These are phyloP conservation scores for Gopherus flavomarginatus DNA, from an alignment of 2,113 vertebrate genomes.

Conservation along the genomic window DNA sequence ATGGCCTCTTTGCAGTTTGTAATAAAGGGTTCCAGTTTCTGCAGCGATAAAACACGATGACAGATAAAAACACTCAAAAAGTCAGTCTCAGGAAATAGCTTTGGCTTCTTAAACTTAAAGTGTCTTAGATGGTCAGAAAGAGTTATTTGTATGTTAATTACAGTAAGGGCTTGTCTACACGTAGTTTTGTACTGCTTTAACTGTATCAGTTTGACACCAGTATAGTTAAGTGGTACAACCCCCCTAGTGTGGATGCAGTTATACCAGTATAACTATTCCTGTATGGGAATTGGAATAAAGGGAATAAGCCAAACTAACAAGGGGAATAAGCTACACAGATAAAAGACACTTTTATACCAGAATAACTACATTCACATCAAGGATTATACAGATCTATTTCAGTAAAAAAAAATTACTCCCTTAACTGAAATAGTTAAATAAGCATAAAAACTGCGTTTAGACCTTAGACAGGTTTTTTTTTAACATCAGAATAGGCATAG, in stretches of 20 bases:
- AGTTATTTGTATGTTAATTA: no score
- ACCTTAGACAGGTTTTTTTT: not conserved
- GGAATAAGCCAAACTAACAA: not conserved
- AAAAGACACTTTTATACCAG: not conserved
- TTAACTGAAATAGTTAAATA: not conserved
- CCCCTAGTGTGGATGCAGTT: not conserved
- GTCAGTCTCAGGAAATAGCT: not conserved
- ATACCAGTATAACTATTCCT: not conserved
- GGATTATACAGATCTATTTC: not conserved
- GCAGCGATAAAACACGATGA: not conserved
- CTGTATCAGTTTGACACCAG: not conserved
- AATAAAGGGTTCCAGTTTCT: conserved; percentile 87
- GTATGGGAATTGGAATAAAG: not conserved
- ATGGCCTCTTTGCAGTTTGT: conserved; percentile 80
- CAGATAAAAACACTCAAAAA: not conserved
- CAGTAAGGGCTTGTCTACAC: not conserved
- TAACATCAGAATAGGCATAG: not conserved
- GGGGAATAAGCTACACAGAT: not conserved
- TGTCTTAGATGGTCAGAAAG: not conserved
- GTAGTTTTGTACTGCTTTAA: not conserved
- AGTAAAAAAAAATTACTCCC: not conserved
- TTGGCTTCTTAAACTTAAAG: not conserved
- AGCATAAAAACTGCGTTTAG: not conserved
- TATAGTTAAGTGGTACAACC: not conserved
- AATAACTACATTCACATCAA: no score